These are phyloP conservation scores for Hydrochoerus hydrochaeris DNA, from an alignment of 2,113 vertebrate genomes.

Conservation along the genomic window DNA sequence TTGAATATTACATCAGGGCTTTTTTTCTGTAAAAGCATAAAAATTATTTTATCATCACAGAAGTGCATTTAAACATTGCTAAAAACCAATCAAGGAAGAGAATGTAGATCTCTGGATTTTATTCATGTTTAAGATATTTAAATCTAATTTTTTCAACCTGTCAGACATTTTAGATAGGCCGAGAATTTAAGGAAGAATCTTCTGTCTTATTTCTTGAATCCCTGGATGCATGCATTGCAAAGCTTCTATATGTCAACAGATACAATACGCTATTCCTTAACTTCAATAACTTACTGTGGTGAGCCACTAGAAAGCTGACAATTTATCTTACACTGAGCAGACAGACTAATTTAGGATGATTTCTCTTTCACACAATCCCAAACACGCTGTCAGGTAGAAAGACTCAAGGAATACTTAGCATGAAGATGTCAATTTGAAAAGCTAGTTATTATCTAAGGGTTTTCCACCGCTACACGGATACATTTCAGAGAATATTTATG, in stretches of 20 bases:
- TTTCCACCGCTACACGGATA: not conserved
- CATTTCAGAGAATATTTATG: slow-evolving; percentile 49
- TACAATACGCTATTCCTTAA: slow-evolving; percentile 7
- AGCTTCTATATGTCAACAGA: slow-evolving; percentile 18
- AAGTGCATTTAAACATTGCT: slow-evolving; percentile 2
- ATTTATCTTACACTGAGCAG: slow-evolving; percentile 60
- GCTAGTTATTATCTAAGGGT: slow-evolving; percentile 45
- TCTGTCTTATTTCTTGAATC: slow-evolving; percentile 4
- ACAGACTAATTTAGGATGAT: slow-evolving; percentile 71
- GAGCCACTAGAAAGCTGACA: slow-evolving; percentile 30
- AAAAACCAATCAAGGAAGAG: slow-evolving; percentile 27
- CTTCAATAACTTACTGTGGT: slow-evolving; percentile 8
- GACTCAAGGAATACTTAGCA: slow-evolving; percentile 61
- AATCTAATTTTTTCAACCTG: slow-evolving; percentile 16
- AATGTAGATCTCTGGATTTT: not conserved
- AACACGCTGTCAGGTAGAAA: slow-evolving; percentile 69
- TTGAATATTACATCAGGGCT: not conserved
- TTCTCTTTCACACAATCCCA: slow-evolving; percentile 72
- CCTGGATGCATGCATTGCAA: not conserved
- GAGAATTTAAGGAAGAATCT: not conserved
- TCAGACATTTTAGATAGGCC: not conserved
- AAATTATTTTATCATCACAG: not conserved
- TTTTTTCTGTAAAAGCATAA: not conserved
- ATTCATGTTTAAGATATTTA: not conserved
- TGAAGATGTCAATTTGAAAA: slow-evolving; percentile 68